Evolutionary conservation across 2,113 vertebrate genomes (phyloP).

Genomic region (Chamaea fasciata): DNA sequence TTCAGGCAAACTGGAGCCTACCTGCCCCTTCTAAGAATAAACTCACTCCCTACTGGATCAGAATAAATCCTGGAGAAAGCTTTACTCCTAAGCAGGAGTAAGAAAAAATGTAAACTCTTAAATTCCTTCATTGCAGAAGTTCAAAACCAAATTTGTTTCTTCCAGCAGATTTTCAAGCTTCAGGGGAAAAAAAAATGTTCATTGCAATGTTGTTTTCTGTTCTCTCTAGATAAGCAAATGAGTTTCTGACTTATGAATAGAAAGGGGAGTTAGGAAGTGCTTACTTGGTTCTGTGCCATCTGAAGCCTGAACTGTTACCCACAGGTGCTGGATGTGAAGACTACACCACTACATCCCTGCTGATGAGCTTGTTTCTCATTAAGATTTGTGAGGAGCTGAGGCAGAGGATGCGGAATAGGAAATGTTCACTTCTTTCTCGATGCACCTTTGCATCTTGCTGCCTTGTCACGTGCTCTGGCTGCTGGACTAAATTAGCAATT

Average conservation of each 20-base stretch:
- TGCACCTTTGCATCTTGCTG: background rate
- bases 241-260: background rate
- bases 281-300: background rate
- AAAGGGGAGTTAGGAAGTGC: background rate
- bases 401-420: background rate
- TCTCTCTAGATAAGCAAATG: background rate
- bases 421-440: background rate
- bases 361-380: background rate
- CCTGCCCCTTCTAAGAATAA: background rate
- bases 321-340: background rate
- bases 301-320: background rate
- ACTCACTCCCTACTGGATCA: background rate
- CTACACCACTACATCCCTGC: background rate
- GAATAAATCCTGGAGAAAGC: background rate
- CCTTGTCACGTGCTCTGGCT: background rate
- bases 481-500: background rate
- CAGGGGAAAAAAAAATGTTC: background rate
- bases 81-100: background rate
- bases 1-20: background rate
- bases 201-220: background rate
- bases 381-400: background rate
- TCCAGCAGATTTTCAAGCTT: background rate
- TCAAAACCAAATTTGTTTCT: background rate
- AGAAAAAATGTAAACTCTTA: background rate
- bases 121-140: background rate